A percentile compares a stretch with the other conserved stretches of the same genome.
phyloP scores from a whole-genome alignment of 2,888 invertebrate species.

The Apamea monoglypha region DNA sequence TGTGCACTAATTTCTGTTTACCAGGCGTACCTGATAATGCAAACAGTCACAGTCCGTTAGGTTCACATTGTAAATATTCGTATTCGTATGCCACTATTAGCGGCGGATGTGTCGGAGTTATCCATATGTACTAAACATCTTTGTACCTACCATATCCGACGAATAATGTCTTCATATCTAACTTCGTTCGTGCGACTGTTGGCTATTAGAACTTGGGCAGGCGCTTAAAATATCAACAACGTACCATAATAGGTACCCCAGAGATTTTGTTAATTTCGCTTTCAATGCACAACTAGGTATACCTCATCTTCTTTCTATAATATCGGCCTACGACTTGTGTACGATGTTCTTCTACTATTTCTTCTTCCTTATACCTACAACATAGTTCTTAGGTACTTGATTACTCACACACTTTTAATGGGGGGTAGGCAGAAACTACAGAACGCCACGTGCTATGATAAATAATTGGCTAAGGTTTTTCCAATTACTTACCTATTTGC shows the following conservation, averaged over 20 bases:
- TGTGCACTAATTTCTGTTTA: not conserved
- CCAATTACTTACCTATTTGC: not conserved
- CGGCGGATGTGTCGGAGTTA: no score
- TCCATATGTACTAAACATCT: no score
- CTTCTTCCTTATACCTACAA: not conserved
- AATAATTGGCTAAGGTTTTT: not conserved
- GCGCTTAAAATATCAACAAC: slow-evolving; percentile 14
- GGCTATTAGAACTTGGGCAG: slow-evolving; percentile 15
- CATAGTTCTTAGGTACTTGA: not conserved
- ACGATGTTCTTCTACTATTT: not conserved
- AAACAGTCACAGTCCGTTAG: not conserved
- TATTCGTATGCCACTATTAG: no score
- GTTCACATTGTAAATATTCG: no score
- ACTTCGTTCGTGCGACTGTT: not conserved
- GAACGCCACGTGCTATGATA: no score
- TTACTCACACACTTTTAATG: not conserved
- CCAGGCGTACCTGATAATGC: not conserved
- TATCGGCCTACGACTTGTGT: not conserved
- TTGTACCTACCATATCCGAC: no score
- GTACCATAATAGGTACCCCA: not conserved
- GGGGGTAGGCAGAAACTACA: not conserved
- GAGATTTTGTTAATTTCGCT: not conserved
- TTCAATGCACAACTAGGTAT: not conserved
- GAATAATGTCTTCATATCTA: not conserved
- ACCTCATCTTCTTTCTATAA: not conserved